These are phyloP conservation scores for Macropis europaea DNA, from an alignment of 2,888 invertebrate species.

Conservation along the genomic window DNA sequence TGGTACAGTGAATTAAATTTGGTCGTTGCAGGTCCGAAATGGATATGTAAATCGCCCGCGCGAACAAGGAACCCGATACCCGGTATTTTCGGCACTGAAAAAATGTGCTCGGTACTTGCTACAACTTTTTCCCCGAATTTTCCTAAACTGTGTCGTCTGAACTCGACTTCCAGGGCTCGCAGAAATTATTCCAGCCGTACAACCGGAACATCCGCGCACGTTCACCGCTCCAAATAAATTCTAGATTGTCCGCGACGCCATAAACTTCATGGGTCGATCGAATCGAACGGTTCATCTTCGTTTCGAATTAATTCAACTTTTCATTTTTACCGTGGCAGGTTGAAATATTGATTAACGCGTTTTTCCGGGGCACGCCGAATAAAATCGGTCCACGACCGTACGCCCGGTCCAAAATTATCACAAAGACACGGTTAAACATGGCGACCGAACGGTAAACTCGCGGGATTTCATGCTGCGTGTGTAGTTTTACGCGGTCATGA, in stretches of 20 bases:
- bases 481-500: constrained; percentile 11
- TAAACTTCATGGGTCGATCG: too few relatives aligned
- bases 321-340: too few relatives aligned
- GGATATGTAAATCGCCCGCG: not conserved
- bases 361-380: not conserved
- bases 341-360: constrained; percentile 15
- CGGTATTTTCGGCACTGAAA: not conserved
- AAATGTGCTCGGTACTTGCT: not conserved
- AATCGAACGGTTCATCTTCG: too few relatives aligned
- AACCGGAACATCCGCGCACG: too few relatives aligned
- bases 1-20: too few relatives aligned
- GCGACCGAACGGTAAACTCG: not conserved
- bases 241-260: too few relatives aligned
- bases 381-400: not conserved
- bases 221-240: too few relatives aligned
- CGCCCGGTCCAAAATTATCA: constrained; percentile 1
- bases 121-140: not conserved
- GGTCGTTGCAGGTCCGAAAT: not conserved
- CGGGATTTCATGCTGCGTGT: not conserved
- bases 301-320: too few relatives aligned
- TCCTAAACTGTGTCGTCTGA: not conserved
- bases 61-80: not conserved
- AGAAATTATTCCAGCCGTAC: too few relatives aligned
- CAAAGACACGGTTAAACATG: not conserved
- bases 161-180: too few relatives aligned